Conservation (phyloP, 1,140 invertebrate species). For the Sitobion miscanthi region DNA sequence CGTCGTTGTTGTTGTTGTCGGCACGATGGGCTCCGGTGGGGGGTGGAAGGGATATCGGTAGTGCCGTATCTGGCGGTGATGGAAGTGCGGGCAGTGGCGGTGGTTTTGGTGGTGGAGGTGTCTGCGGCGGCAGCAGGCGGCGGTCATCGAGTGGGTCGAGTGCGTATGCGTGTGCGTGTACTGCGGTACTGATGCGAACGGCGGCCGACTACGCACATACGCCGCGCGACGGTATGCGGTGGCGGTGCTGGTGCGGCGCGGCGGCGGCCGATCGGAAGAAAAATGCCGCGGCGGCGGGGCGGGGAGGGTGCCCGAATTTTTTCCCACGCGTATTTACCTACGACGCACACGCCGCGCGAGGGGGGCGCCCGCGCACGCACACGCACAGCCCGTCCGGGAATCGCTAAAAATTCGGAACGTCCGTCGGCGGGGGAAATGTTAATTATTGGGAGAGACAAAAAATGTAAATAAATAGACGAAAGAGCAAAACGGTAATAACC, state of each 20-base stretch:
- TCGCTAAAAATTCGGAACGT: not conserved
- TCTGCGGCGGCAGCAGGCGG: not conserved
- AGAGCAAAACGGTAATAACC: not conserved
- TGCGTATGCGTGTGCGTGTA: not conserved
- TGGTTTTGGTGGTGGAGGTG: not conserved
- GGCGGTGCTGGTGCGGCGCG: not conserved
- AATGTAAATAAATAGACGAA: constrained; percentile 21
- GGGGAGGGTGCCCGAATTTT: constrained; percentile 16
- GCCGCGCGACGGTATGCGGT: not conserved
- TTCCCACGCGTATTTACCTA: constrained; percentile 31
- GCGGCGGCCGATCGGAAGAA: not conserved
- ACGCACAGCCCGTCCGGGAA: not conserved
- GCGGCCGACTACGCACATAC: not conserved
- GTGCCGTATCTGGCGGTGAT: not conserved
- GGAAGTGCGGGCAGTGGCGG: not conserved
- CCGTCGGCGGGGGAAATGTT: not conserved
- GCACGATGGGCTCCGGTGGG: not conserved
- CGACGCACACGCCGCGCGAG: not conserved
- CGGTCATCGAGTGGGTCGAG: constrained; percentile 45
- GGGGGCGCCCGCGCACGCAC: not conserved
- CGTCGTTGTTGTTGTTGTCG: constrained; percentile 22
- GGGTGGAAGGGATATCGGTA: not conserved
- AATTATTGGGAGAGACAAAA: too few species aligned
- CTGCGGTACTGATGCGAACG: constrained; percentile 9
- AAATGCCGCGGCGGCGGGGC: not conserved